Evolutionary conservation across 2,888 invertebrate genomes (phyloP).

Genomic region (Papilio elwesi): DNA sequence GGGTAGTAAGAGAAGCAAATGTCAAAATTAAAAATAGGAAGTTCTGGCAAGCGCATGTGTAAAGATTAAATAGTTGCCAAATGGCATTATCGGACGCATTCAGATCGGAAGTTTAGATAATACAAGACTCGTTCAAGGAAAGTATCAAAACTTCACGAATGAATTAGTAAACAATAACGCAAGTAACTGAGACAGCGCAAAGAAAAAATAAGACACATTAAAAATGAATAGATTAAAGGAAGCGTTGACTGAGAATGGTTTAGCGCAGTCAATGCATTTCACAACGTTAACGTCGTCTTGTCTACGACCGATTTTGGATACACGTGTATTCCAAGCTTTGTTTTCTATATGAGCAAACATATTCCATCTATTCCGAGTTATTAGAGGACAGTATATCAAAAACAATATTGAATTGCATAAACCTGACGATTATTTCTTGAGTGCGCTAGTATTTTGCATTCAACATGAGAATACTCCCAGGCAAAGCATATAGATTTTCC

Average conservation of each 20-base stretch:
- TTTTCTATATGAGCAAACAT: too few relatives aligned
- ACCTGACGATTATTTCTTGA: too few relatives aligned
- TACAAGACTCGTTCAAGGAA: conserved; percentile 19
- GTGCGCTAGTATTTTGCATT: too few relatives aligned
- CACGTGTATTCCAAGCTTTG: too few relatives aligned
- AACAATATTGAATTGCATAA: too few relatives aligned
- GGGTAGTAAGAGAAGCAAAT: conserved; percentile 42
- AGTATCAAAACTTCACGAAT: neutral
- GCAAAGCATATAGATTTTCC: neutral
- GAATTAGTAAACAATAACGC: neutral
- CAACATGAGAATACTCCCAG: neutral
- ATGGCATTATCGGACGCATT: conserved; percentile 53
- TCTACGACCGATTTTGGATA: too few relatives aligned
- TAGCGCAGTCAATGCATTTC: too few relatives aligned
- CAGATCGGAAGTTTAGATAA: conserved; percentile 42
- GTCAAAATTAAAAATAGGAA: conserved; percentile 51
- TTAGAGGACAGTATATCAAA: too few relatives aligned
- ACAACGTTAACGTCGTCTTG: too few relatives aligned
- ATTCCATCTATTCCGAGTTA: too few relatives aligned
- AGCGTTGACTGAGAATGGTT: too few relatives aligned
- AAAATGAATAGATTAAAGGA: too few relatives aligned
- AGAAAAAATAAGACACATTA: neutral
- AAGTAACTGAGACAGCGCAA: neutral
- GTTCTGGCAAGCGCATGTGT: conserved; percentile 49
- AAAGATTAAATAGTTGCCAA: conserved; percentile 65